phyloP scores from a whole-genome alignment of 2,797 vertebrate genomes.

The Novumbra hubbsi region DNA sequence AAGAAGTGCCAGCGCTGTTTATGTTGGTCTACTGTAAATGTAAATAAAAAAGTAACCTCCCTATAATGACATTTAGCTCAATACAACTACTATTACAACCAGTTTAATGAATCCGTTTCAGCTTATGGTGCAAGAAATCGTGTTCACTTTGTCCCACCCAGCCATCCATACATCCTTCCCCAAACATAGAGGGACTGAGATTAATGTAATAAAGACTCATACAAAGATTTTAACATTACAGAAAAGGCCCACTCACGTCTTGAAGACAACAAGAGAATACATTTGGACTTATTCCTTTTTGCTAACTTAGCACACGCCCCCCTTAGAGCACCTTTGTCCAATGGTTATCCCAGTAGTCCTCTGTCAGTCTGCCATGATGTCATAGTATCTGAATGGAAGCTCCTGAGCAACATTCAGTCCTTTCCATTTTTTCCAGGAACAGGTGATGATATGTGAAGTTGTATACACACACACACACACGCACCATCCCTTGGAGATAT shows the following conservation, averaged over 20 bases:
- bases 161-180: background rate
- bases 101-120: slow-evolving; percentile 23
- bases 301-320: slow-evolving; percentile 38
- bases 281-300: slow-evolving; percentile 48
- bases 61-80: background rate
- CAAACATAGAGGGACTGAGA: slow-evolving; percentile 25
- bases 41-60: background rate
- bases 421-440: no score
- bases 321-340: slow-evolving; percentile 30
- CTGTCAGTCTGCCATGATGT: no score
- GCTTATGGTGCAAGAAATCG: background rate
- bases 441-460: no score
- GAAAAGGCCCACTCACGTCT: slow-evolving; percentile 43
- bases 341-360: slow-evolving; percentile 26
- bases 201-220: slow-evolving; percentile 34
- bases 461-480: no score
- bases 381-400: no score
- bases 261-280: slow-evolving; percentile 13
- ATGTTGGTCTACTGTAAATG: background rate
- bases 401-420: no score
- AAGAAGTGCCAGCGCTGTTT: background rate
- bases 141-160: background rate
- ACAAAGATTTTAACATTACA: slow-evolving; percentile 51
- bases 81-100: background rate
- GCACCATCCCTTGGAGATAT: no score